Percentiles rank a stretch among this genome's conserved stretches.
Conservation (phyloP, 2,888 invertebrate species). For the Camponotus fellah region DNA sequence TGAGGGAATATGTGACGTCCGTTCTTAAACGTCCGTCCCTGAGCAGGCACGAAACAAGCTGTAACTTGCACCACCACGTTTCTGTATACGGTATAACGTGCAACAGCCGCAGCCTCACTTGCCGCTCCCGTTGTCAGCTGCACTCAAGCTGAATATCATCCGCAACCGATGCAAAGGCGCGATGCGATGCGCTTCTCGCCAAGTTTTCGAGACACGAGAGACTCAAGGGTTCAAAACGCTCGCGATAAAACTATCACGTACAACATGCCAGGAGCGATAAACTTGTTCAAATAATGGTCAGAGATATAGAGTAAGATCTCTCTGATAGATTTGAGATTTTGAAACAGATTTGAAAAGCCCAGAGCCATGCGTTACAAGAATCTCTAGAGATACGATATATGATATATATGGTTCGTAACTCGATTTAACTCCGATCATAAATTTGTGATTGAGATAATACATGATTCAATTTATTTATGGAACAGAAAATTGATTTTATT, state of each 20-base stretch:
- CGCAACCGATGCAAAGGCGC: constrained; percentile 63
- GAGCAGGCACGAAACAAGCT: constrained; percentile 17
- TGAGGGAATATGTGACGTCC: not conserved
- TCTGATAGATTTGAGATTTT: constrained; percentile 21
- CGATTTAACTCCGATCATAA: constrained; percentile 13
- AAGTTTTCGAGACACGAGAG: constrained; percentile 29
- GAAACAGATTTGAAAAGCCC: not conserved
- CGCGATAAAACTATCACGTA: constrained; percentile 39
- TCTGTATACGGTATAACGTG: constrained; percentile 53
- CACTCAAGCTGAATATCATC: constrained; percentile 77
- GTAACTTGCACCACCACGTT: constrained; percentile 59
- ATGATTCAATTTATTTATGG: constrained; percentile 15
- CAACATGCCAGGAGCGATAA: constrained; percentile 31
- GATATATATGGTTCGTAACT: not conserved
- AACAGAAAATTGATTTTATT: constrained; percentile 4
- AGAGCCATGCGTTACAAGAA: not conserved
- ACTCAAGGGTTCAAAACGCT: not conserved
- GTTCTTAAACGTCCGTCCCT: constrained; percentile 16
- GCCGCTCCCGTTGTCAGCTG: constrained; percentile 72
- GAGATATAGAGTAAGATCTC: constrained; percentile 18
- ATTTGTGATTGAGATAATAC: constrained; percentile 6
- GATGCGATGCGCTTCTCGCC: constrained; percentile 35
- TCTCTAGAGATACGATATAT: not conserved
- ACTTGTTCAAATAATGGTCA: constrained; percentile 17
- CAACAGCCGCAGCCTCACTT: constrained; percentile 76